Conservation (phyloP, 2,888 invertebrate genomes). For the Heliconius hortense region DNA sequence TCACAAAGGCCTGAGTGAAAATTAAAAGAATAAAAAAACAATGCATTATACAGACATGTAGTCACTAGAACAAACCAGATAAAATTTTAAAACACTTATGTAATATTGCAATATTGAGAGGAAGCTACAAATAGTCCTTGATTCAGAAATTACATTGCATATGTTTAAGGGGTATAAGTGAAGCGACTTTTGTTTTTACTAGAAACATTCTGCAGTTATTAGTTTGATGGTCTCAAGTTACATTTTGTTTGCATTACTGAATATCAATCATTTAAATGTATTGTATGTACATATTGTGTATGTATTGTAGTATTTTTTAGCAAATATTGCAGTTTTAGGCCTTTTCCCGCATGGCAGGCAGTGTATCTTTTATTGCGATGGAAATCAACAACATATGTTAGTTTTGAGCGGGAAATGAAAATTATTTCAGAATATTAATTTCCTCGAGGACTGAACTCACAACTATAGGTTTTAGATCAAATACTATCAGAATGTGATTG, state of each 20-base stretch:
- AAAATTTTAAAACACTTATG: not conserved
- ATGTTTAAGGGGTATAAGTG: slow-evolving; percentile 29
- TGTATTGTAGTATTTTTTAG: not conserved
- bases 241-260: not conserved
- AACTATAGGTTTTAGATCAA: too few relatives aligned
- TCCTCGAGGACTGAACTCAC: too few relatives aligned
- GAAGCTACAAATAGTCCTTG: slow-evolving; percentile 28
- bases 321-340: not conserved
- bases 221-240: slow-evolving; percentile 10
- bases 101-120: slow-evolving; percentile 9
- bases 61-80: not conserved
- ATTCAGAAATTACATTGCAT: slow-evolving; percentile 24
- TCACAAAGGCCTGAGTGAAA: not conserved
- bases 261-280: not conserved
- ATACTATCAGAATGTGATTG: too few relatives aligned
- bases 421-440: too few relatives aligned
- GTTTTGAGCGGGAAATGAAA: too few relatives aligned
- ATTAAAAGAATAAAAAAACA: not conserved
- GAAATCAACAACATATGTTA: too few relatives aligned
- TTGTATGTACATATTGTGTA: too few relatives aligned
- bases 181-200: slow-evolving; percentile 26
- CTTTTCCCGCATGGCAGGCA: too few relatives aligned
- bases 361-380: too few relatives aligned
- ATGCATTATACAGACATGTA: not conserved
- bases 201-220: slow-evolving; percentile 22